Evolutionary conservation across 2,113 vertebrate species (phyloP).

Genomic region (Scomber scombrus): DNA sequence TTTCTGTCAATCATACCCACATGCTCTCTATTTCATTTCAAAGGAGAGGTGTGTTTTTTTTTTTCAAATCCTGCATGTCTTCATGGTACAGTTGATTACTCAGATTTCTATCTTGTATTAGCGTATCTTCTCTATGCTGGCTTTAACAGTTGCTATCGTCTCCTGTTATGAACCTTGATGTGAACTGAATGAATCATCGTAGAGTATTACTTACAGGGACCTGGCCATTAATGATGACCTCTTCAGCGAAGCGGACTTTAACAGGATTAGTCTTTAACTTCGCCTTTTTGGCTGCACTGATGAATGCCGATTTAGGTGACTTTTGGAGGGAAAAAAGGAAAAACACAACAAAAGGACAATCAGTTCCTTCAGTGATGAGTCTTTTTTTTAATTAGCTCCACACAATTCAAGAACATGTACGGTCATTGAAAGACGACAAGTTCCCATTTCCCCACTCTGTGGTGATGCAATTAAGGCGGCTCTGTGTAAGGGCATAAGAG

Average conservation of each 20-base stretch:
- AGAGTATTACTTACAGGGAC: conserved; percentile 91
- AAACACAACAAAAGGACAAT: conserved; percentile 41
- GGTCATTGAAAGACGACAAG: conserved; percentile 41
- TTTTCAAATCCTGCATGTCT: background rate
- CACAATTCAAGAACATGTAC: conserved; percentile 48
- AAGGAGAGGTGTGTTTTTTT: background rate
- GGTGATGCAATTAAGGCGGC: conserved; percentile 49
- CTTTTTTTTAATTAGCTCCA: conserved; percentile 6
- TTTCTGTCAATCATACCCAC: conserved; percentile 30
- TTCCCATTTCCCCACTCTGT: conserved; percentile 30
- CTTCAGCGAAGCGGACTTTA: conserved; percentile 98
- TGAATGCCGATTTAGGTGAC: conserved; percentile 99
- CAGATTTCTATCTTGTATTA: conserved; percentile 1
- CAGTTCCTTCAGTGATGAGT: conserved; percentile 36
- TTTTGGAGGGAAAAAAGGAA: conserved; percentile 77
- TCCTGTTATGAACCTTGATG: conserved; percentile 16
- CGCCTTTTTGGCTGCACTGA: conserved; percentile 99
- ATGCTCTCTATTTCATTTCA: background rate
- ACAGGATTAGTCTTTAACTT: conserved; percentile 99
- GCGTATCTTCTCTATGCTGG: background rate
- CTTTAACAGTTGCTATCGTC: conserved; percentile 10
- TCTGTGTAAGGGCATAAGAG: conserved; percentile 24
- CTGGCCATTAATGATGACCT: conserved; percentile 98
- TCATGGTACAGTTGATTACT: conserved; percentile 18
- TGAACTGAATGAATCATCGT: conserved; percentile 34